Conservation (phyloP, 2,888 invertebrate species). For the Scrobipalpa atriplicella region DNA sequence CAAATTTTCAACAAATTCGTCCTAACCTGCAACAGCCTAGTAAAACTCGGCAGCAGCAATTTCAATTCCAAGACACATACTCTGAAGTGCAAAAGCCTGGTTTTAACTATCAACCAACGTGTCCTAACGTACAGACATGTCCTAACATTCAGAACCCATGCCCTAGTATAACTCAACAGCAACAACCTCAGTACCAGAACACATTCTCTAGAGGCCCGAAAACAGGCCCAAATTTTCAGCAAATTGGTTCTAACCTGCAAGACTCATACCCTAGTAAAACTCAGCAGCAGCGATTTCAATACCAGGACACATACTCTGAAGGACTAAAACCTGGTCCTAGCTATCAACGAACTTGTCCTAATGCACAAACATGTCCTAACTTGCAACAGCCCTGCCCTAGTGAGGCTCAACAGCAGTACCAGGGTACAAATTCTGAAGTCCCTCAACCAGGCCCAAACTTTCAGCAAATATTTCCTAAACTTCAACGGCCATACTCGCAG, state of each 20-base stretch:
- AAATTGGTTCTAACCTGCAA: too few species aligned
- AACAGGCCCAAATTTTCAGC: neutral
- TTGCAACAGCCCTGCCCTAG: neutral
- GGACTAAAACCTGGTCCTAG: neutral
- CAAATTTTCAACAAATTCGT: neutral
- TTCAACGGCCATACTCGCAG: neutral
- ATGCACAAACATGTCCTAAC: neutral
- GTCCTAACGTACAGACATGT: neutral
- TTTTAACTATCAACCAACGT: neutral
- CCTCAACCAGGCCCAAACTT: neutral
- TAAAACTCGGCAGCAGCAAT: neutral
- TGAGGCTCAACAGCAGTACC: neutral
- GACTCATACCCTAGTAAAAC: neutral
- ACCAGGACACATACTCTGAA: neutral
- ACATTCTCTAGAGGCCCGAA: neutral
- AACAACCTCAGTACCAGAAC: neutral
- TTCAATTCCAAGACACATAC: neutral
- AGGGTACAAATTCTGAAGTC: neutral
- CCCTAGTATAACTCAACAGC: neutral
- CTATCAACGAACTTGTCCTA: neutral
- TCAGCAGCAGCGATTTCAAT: neutral
- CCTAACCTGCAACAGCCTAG: too few species aligned
- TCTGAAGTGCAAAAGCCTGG: neutral
- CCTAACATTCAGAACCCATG: neutral
- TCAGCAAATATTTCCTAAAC: neutral